Base-by-base conservation (phyloP, 2,113 vertebrate species). In the Vulpes lagopus region DNA sequence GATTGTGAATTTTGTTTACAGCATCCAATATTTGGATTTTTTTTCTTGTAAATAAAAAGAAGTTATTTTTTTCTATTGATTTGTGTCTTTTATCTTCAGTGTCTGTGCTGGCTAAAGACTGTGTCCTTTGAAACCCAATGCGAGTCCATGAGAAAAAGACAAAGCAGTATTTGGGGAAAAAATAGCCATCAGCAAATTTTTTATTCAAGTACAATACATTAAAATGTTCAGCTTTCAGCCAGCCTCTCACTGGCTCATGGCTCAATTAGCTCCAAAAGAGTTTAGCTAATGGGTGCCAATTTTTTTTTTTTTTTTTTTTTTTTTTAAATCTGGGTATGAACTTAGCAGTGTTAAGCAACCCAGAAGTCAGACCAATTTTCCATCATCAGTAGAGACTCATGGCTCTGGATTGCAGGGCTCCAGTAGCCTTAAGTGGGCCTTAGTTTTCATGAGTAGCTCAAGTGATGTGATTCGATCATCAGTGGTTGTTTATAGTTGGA, bases 1-100 rank as follows among this genome's bases (percentile, higher is more conserved):
- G 99, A 99, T 99, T 99, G 99, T 99, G 98, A 99, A 99, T 99
- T 99, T 99, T 99, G 99, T 99, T 99, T 99, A 99, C 99, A 99
- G 98, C 98, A 99, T 99, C 99, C 99, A 99, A 99, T 99, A 99
- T 99, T 99, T 99, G 99, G 99, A 99, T 99, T 99, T 98, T 98
- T 96, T 97, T 98, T 99, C 98, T 98, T 99, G 99, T 99, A 99
- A 99, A 99, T 99, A 99, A 99, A 99, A 99, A 99, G 98, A 99
- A 99, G 98, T 99, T 99, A 99, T 99, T 99, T 99, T 99, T 99
- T 99, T 99, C 99, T 99, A 99, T 98, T 98, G 97, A 98, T 99
- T 97, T 96, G 98, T 98, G 99, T 98, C 98, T 98, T 94, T 97
- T 99, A 96, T 99, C 92, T 98, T 98, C 96, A 64, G 0, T 99